A percentile compares a stretch with the other conserved stretches of the same genome.
phyloP scores from a whole-genome alignment of 2,888 invertebrate species.

The Sphecodes monilicornis region DNA sequence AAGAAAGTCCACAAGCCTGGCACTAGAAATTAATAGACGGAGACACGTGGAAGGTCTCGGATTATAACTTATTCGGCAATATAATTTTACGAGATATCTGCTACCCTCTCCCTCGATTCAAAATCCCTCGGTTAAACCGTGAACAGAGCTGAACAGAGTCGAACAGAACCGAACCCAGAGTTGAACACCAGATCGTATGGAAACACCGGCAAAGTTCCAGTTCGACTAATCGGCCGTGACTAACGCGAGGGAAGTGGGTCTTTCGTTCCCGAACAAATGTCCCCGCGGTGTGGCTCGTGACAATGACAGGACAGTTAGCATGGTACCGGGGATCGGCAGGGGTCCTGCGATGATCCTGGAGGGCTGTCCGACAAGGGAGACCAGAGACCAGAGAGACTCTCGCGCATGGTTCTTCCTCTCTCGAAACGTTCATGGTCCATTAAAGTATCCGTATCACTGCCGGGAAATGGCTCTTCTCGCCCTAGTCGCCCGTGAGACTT shows the following conservation, averaged over 20 bases:
- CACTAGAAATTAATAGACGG: background rate
- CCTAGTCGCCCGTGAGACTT: background rate
- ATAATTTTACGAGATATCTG: background rate
- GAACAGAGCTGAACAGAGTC: background rate
- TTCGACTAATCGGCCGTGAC: conserved; percentile 55
- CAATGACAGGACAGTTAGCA: conserved; percentile 76
- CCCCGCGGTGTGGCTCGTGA: conserved; percentile 72
- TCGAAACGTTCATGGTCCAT: conserved; percentile 9
- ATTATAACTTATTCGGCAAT: background rate
- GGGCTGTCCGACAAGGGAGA: conserved; percentile 45
- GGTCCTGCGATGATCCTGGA: conserved; percentile 42
- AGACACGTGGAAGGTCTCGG: background rate
- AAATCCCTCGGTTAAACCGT: background rate
- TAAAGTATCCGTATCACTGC: conserved; percentile 30
- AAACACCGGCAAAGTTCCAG: conserved; percentile 12
- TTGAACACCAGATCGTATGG: background rate
- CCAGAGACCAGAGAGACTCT: conserved; percentile 18
- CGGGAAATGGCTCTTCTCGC: background rate
- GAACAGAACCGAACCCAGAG: background rate
- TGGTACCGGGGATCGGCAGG: conserved; percentile 69
- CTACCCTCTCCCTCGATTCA: background rate
- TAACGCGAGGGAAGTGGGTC: conserved; percentile 61
- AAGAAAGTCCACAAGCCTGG: background rate
- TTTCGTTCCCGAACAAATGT: conserved; percentile 61
- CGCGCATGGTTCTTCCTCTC: conserved; percentile 16